phyloP scores from a whole-genome alignment of 2,797 vertebrate species.

The Urocyon cinereoargenteus region DNA sequence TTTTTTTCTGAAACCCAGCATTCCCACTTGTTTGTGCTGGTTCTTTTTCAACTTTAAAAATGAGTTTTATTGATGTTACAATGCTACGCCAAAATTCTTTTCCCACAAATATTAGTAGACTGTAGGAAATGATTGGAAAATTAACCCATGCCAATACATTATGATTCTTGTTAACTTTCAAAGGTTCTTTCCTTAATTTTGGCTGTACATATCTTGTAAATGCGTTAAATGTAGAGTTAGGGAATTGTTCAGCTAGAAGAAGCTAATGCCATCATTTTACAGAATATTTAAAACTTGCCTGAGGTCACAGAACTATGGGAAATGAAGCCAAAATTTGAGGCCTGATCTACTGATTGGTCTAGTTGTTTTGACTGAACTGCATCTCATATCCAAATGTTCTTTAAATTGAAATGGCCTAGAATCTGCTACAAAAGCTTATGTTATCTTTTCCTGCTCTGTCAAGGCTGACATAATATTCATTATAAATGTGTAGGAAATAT shows the following conservation, averaged over 20 bases:
- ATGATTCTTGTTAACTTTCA: slow-evolving; percentile 54
- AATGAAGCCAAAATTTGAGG: neutral
- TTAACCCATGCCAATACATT: slow-evolving; percentile 68
- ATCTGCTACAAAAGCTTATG: neutral
- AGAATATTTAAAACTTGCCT: slow-evolving; percentile 11
- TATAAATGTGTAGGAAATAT: neutral
- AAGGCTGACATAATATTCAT: neutral
- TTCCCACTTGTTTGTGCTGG: slow-evolving; percentile 75
- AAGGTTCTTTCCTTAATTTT: slow-evolving; percentile 70
- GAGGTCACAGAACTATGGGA: slow-evolving; percentile 26
- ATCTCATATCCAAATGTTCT: neutral
- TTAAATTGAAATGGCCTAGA: slow-evolving; percentile 20
- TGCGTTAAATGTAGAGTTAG: slow-evolving; percentile 45
- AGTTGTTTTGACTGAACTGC: slow-evolving; percentile 3
- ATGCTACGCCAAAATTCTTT: slow-evolving; percentile 73
- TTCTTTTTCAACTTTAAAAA: slow-evolving; percentile 79
- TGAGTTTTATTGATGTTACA: slow-evolving; percentile 75
- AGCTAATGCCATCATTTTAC: slow-evolving; percentile 21
- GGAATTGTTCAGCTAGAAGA: slow-evolving; percentile 15
- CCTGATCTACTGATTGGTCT: slow-evolving; percentile 5
- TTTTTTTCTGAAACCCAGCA: slow-evolving; percentile 42
- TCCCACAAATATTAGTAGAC: slow-evolving; percentile 80
- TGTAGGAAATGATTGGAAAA: slow-evolving; percentile 81
- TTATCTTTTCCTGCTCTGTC: neutral
- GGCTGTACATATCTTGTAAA: slow-evolving; percentile 54